A percentile compares a stretch with the other conserved stretches of the same genome.
Evolutionary conservation across 2,888 invertebrate species (phyloP).

Genomic region (Nipponacmea schrenckii): DNA sequence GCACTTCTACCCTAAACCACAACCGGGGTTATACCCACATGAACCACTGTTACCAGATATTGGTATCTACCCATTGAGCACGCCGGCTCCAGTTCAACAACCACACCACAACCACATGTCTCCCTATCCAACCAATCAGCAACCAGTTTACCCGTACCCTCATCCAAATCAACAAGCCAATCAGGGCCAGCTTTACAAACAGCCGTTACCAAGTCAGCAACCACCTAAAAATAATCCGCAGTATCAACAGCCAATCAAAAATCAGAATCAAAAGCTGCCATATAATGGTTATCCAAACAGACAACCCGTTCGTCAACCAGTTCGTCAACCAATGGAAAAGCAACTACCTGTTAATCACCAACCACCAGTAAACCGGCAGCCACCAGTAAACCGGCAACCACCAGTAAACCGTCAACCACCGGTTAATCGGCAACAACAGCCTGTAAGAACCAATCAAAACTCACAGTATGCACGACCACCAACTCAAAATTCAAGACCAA

Average conservation of each 20-base stretch:
- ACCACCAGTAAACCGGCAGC: neutral
- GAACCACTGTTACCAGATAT: too few relatives aligned
- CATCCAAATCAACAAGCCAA: neutral
- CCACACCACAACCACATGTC: too few relatives aligned
- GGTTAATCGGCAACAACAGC: neutral
- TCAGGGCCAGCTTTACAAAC: neutral
- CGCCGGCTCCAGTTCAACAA: too few relatives aligned
- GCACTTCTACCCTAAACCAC: neutral
- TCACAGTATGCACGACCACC: neutral
- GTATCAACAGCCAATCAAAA: neutral
- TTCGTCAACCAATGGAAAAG: neutral
- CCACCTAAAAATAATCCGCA: neutral
- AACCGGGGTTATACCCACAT: neutral
- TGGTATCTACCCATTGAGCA: too few relatives aligned
- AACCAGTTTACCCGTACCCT: too few relatives aligned
- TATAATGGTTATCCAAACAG: neutral
- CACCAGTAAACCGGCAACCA: neutral
- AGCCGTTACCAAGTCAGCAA: neutral
- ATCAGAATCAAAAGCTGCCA: neutral
- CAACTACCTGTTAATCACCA: neutral
- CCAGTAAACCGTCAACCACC: neutral
- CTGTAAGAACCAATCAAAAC: neutral
- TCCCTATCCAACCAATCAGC: too few relatives aligned
- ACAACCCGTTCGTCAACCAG: neutral
- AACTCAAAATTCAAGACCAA: too few relatives aligned